Percentiles rank a stretch among this genome's conserved stretches.
These are phyloP conservation scores for Myotis lucifugus DNA, from an alignment of 2,113 vertebrate genomes.

Conservation along the genomic window DNA sequence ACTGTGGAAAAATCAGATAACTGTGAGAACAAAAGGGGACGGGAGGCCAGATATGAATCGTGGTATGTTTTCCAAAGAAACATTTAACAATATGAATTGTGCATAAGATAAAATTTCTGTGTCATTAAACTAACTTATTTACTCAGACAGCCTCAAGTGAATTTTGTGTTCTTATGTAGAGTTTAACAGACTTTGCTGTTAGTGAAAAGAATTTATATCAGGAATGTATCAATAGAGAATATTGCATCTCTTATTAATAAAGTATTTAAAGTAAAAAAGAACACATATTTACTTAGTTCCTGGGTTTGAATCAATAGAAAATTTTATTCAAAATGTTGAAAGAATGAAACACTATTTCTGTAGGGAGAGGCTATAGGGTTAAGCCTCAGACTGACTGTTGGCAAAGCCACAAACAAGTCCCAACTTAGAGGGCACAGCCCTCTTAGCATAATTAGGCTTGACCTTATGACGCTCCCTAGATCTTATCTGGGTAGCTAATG, in stretches of 20 bases:
- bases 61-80: neutral
- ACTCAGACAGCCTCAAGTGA: neutral
- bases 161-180: neutral
- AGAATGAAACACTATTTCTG: neutral
- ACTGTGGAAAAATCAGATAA: conserved; percentile 26
- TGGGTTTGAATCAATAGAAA: neutral
- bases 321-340: neutral
- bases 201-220: neutral
- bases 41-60: neutral
- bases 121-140: neutral
- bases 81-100: neutral
- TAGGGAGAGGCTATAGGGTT: too few relatives aligned
- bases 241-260: neutral
- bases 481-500: too few relatives aligned
- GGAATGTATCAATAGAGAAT: neutral
- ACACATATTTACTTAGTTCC: neutral
- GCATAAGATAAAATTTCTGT: neutral
- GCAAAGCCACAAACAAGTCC: too few relatives aligned
- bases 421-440: too few relatives aligned
- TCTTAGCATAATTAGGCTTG: too few relatives aligned
- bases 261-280: neutral
- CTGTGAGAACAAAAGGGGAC: neutral
- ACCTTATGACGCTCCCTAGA: too few relatives aligned
- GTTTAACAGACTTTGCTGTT: neutral
- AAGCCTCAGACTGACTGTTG: too few relatives aligned